phyloP scores from a whole-genome alignment of 37 sponge, comb jelly and placozoan genomes.

The Eunapius fragilis region DNA sequence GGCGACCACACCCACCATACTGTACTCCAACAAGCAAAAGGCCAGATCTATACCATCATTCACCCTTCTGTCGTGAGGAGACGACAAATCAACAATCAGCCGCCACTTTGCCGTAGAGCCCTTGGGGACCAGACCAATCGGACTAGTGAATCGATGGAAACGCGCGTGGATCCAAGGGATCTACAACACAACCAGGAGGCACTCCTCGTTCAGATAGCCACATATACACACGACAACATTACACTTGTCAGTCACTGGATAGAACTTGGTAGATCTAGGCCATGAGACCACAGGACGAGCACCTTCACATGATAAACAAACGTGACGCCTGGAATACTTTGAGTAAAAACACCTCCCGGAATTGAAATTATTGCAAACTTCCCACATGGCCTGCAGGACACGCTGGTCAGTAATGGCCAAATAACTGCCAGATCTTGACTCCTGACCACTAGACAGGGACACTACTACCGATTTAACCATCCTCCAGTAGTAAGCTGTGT shows the following conservation, averaged over 20 bases:
- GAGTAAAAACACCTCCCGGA: too few species aligned
- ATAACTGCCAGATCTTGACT: too few species aligned
- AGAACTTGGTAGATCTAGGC: too few species aligned
- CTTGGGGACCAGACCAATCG: slow-evolving; percentile 38
- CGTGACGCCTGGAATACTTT: too few species aligned
- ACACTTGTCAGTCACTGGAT: too few species aligned
- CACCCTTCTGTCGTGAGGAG: slow-evolving; percentile 22
- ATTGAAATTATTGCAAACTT: too few species aligned
- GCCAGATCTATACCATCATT: slow-evolving; percentile 22
- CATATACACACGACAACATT: neutral
- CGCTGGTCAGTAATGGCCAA: too few species aligned
- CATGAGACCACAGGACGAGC: too few species aligned
- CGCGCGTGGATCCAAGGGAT: neutral
- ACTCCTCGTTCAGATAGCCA: slow-evolving; percentile 2
- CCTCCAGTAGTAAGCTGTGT: neutral
- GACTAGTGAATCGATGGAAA: neutral
- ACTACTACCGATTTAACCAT: neutral
- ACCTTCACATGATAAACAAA: too few species aligned
- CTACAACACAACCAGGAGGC: neutral
- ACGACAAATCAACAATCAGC: slow-evolving; percentile 45
- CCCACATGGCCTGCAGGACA: too few species aligned
- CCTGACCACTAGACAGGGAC: neutral
- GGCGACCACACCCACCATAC: slow-evolving; percentile 3
- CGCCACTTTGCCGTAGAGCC: slow-evolving; percentile 23
- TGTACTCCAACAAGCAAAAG: slow-evolving; percentile 9